Conservation (phyloP, 2,113 vertebrate species). For the Marcusenius ussheri region DNA sequence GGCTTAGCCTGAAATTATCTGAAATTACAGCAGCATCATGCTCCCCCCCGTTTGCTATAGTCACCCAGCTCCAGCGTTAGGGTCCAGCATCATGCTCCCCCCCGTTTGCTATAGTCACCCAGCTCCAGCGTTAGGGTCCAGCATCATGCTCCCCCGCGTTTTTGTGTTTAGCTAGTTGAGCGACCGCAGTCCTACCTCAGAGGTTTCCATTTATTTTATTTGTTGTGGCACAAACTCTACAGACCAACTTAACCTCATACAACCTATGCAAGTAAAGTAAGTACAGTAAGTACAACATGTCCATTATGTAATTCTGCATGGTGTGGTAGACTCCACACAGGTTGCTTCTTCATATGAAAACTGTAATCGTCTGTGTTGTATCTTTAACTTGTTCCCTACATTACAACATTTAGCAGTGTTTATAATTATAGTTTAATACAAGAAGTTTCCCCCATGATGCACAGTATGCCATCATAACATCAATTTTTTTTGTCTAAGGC, state of each 20-base stretch:
- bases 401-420: background rate
- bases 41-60: background rate
- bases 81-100: no score
- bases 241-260: background rate
- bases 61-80: background rate
- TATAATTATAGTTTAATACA: background rate
- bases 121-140: background rate
- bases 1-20: background rate
- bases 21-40: background rate
- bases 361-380: background rate
- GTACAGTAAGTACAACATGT: background rate
- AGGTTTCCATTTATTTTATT: background rate
- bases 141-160: background rate
- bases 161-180: background rate
- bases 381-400: background rate
- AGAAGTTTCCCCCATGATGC: background rate
- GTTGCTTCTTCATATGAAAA: background rate
- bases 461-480: background rate
- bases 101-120: background rate
- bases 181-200: background rate
- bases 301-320: background rate
- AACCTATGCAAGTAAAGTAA: background rate
- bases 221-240: background rate
- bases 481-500: background rate
- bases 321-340: background rate